Base-by-base conservation (phyloP, 2,888 invertebrate genomes). In the Microdon myrmicae region DNA sequence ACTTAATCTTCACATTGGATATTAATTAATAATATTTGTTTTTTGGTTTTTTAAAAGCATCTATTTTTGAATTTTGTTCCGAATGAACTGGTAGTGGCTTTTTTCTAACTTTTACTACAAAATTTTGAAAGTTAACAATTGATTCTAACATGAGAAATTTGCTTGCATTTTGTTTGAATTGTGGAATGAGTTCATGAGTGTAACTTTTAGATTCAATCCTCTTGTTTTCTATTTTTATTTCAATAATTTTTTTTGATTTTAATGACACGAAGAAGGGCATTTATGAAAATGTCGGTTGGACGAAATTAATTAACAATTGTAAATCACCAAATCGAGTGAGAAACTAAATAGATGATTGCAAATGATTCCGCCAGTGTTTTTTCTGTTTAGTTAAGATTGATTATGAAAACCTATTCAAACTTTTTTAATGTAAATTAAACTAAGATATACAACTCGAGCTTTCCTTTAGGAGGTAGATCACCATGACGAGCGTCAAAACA, bases 91-190 rank as follows among this genome's bases (percentile, higher is more conserved):
- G 32, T 44, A 28, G 61, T 61, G 48, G 28, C 35, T 8, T 17
- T 28, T 29, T 41, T 44, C 26, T 25, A 39, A 23, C 45, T 44
- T 54, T 43, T 23, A 32, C 32, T 39, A 29, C 20, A 37, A 55
- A 23, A n/a, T n/a, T n/a, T n/a, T n/a, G n/a, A 53, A 31, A 22
- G 34, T 10, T 17, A 28, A 19, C 28, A 16, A 43, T 9, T 17
- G 23, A 37, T 53, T n/a, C n/a, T n/a, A n/a, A n/a, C n/a, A n/a
- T n/a, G 37, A 26, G 41, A 49, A 45, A n/a, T n/a, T n/a, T 41
- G 49, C 17, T 51, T 47, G 45, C 51, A 26, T 28, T 48, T 39
- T 45, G 61, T 61, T 61, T 64, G 56, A 58, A 53, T 47, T 64
- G 64, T 43, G 64, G 64, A 64, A 64, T 64, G 64, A 47, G 45